Base-by-base conservation (phyloP, 2,888 invertebrate species). In the Drosophila diplacantha region DNA sequence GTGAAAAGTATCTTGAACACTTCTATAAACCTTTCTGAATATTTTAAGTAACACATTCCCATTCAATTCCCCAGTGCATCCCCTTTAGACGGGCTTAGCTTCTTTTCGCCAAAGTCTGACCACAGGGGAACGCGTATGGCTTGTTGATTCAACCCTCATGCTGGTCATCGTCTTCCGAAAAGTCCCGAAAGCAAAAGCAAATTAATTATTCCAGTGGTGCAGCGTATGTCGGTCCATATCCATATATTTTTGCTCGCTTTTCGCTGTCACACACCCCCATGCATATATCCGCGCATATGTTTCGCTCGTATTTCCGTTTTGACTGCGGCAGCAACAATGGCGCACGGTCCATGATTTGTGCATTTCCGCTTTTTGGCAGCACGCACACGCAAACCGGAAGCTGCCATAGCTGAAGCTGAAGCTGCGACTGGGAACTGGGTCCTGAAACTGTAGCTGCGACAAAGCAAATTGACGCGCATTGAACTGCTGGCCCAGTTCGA, bases 291-390 rank as follows among this genome's bases (percentile, higher is more conserved):
- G 35, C 56, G 41, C 79, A 77, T 72, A 76, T 76, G 76, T 74
- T 70, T 69, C 68, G 71, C 64, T 55, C 79, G 72, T 72, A 77
- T 77, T 81, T 81, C 77, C 77, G 79, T 62, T 79, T 49, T 50
- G 39, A 35, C 39, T 41, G 65, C 46, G 44, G 26, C 65, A 43
- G 16, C 66, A 56, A 56, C 56, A 66, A 65, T 51, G 56, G 61
- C 47, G 22, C 50, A 54, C 68, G 55, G 46, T 60, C 57, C 66
- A 65, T 81, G 77, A 77, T 77, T 77, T 77, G 79, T 81, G 82
- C 71, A 72, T 79, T 81, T 81, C 77, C 69, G 72, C 68, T 62
- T 65, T 75, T 66, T 62, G 69, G 46, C 69, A 62, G 61, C 37
- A 62, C 61, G 65, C 66, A 47, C 49, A 59, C 44, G 58, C 34